These are phyloP conservation scores for Heliconius himera DNA, from an alignment of 1,140 invertebrate genomes.

Conservation along the genomic window DNA sequence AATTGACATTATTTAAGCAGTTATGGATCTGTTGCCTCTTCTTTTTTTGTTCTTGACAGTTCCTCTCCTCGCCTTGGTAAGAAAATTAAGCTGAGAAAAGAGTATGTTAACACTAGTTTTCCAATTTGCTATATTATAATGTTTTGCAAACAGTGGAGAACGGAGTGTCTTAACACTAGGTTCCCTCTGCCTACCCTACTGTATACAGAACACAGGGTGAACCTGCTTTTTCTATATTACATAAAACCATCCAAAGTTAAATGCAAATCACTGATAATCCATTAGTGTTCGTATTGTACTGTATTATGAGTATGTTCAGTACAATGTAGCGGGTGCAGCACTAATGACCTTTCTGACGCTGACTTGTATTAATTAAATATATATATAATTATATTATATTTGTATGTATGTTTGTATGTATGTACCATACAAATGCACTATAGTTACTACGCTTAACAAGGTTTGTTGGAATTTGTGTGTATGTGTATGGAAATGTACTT, in stretches of 20 bases:
- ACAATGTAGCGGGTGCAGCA: conserved; percentile 30
- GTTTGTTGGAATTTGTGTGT: neutral
- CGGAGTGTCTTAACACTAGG: too few species aligned
- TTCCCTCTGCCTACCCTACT: too few species aligned
- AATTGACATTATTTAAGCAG: too few species aligned
- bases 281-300: conserved; percentile 43
- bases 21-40: too few species aligned
- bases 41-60: too few species aligned
- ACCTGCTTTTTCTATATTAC: neutral
- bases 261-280: conserved; percentile 48
- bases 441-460: neutral
- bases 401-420: neutral
- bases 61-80: too few species aligned
- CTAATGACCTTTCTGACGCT: conserved; percentile 32
- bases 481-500: neutral
- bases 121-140: too few species aligned
- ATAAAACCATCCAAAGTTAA: conserved; percentile 37
- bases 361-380: conserved; percentile 29
- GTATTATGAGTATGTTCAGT: conserved; percentile 34
- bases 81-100: too few species aligned
- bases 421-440: neutral
- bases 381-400: neutral
- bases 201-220: too few species aligned
- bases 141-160: neutral
- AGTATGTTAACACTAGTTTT: too few species aligned